Evolutionary conservation across 2,797 vertebrate genomes (phyloP), one percentile per base, ranked within the genome.

Genomic region (Tarsius wallacei): DNA sequence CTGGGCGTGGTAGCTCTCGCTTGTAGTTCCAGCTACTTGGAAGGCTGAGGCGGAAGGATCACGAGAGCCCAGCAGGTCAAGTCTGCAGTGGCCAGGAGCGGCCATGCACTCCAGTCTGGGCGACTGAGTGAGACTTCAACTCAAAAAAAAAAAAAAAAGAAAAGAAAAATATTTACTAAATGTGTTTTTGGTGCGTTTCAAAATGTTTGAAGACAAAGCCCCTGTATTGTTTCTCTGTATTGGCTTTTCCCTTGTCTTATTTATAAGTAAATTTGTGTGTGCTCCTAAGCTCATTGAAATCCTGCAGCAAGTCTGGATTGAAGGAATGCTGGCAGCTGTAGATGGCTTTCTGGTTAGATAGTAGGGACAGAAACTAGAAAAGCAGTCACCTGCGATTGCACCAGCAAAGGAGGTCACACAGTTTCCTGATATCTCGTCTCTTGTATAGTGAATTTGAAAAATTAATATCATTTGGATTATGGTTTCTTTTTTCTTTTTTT

Each of bases 91-190:
- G n/a, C n/a, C n/a, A n/a, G n/a, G n/a, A n/a, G n/a, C n/a, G n/a
- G n/a, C n/a, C n/a, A n/a, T n/a, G n/a, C n/a, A n/a, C n/a, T n/a
- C n/a, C n/a, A n/a, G n/a, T n/a, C n/a, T n/a, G n/a, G n/a, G n/a
- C n/a, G n/a, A n/a, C n/a, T n/a, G n/a, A n/a, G n/a, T n/a, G n/a
- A n/a, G n/a, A n/a, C n/a, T n/a, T n/a, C n/a, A n/a, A n/a, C n/a
- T n/a, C n/a, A n/a, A n/a, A n/a, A n/a, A n/a, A n/a, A n/a, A n/a
- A n/a, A n/a, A n/a, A n/a, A n/a, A n/a, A n/a, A n/a, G n/a, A n/a
- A n/a, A n/a, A n/a, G n/a, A n/a, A n/a, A 89, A 89, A 61, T 90
- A 31, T 47, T 96, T 87, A 68, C 24, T 81, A 81, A 66, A n/a
- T 64, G 12, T 91, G 36, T 82, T 66, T 63, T 93, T 88, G 36